Evolutionary conservation across 1,140 invertebrate species (phyloP), one percentile per base, ranked within the genome.

Genomic region (Drosophila bocki): DNA sequence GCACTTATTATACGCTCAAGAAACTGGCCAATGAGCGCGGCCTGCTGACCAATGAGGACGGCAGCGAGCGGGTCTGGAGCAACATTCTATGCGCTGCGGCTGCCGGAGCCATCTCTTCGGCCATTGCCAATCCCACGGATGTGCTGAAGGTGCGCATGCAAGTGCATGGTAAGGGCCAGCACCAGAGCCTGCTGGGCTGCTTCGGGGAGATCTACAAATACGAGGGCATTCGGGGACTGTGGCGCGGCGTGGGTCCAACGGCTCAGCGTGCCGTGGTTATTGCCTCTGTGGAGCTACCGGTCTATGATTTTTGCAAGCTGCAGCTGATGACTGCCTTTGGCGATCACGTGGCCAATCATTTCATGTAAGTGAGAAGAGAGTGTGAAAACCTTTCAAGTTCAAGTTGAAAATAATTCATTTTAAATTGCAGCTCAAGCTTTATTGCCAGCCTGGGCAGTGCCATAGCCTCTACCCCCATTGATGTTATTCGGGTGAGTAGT

Each of bases 101-200:
- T 78, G 96, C 97, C 13, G 97, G 97, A 26, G 97, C 97, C 8
- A 94, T 98, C 48, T 98, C 97, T 19, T 98, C 97, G 91, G 97
- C 98, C n/a, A 97, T 99, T 81, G 98, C 98, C 13, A 99, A 98
- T 94, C 98, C 98, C n/a, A 98, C 98, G 4, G 98, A 99, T 95
- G 97, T 99, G 9, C 94, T 99, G n/a, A 99, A 99, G 95, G 98
- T 99, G 50, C 95, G 97, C 68, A 98, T 99, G 97, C 98, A 99
- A 95, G 95, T 97, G 12, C 93, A 93, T 51, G 94, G 95, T 32
- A 93, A 93, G 72, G 81, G 93, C 78, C 86, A 94, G 59, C 91
- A 95, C 71, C 80, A 94, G 37, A 93, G 95, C 53, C 94, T 97
- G 48, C 86, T 95, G n/a, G 94, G 95, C 81, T 97, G 96, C 74